Conservation (phyloP, 1,140 invertebrate species). For the Bursaphelenchus mucronatus region DNA sequence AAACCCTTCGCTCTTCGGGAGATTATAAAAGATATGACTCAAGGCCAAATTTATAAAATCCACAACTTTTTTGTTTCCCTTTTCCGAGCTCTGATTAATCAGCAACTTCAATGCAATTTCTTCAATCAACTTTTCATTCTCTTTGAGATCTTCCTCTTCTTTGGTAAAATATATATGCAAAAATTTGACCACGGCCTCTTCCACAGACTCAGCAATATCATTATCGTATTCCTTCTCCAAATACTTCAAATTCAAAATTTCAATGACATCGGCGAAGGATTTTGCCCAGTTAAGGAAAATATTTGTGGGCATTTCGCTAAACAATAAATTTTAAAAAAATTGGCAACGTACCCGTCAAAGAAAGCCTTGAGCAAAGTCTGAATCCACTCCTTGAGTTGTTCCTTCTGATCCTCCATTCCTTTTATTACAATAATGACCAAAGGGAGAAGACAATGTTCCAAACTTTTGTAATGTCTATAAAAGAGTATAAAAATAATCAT, state of each 20-base stretch:
- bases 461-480: conserved; percentile 7
- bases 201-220: no score
- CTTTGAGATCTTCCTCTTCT: no score
- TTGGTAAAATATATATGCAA: no score
- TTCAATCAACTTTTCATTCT: no score
- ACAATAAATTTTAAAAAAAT: background rate
- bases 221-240: no score
- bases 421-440: conserved; percentile 20
- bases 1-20: no score
- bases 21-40: no score
- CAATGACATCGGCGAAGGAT: conserved; percentile 1
- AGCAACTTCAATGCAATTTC: no score
- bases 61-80: no score
- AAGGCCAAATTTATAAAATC: no score
- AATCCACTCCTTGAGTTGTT: conserved; percentile 10
- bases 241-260: background rate
- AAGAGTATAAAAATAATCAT: background rate
- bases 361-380: conserved; percentile 16
- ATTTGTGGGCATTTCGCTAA: background rate
- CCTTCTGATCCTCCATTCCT: conserved; percentile 1
- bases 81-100: no score
- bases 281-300: background rate
- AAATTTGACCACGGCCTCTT: no score
- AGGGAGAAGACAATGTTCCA: conserved; percentile 17
- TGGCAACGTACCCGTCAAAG: conserved; percentile 14